phyloP scores from a whole-genome alignment of 2,797 vertebrate species.

The Manis javanica region DNA sequence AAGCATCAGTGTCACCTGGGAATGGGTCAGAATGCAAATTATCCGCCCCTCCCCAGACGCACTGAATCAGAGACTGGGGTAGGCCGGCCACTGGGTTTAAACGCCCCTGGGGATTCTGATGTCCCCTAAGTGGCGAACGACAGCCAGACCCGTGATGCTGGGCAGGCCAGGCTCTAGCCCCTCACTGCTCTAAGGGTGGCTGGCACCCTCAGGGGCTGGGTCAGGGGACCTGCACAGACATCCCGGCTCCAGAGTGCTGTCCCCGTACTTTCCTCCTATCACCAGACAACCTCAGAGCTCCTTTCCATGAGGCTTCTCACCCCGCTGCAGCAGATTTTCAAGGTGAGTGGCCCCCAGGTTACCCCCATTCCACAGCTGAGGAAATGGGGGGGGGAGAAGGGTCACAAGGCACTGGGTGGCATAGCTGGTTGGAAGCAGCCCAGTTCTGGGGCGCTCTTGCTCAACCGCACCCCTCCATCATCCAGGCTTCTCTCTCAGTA shows the following conservation, averaged over 20 bases:
- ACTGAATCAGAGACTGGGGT: not conserved
- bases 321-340: not conserved
- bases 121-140: too few relatives aligned
- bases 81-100: not conserved
- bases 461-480: not conserved
- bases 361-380: not conserved
- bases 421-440: not conserved
- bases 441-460: not conserved
- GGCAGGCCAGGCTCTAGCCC: not conserved
- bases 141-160: not conserved
- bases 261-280: not conserved
- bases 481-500: not conserved
- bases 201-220: fast-evolving
- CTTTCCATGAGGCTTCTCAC: not conserved
- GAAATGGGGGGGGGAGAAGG: not conserved
- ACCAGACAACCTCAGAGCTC: too few relatives aligned
- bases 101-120: not conserved
- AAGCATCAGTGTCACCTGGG: not conserved
- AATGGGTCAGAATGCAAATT: not conserved
- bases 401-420: too few relatives aligned
- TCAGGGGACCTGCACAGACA: fast-evolving
- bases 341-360: not conserved
- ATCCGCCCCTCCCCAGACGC: not conserved
- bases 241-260: not conserved
- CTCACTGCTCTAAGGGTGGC: not conserved